Conservation (phyloP, 2,797 vertebrate genomes). For the Bradypodion pumilum region DNA sequence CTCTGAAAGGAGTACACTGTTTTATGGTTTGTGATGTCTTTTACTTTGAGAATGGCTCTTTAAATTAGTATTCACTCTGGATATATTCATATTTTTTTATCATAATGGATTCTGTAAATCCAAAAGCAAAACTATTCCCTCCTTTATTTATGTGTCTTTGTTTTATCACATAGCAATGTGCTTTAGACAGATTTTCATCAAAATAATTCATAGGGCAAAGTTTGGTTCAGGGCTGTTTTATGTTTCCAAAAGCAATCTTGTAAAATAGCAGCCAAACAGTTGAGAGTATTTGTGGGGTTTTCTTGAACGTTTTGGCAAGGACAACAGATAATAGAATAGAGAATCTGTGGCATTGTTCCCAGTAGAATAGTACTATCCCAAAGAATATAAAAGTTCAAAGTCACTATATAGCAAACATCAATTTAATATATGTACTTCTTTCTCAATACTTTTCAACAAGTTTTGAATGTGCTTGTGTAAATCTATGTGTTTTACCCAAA, state of each 20-base stretch:
- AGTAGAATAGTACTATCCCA: constrained; percentile 1
- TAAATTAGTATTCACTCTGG: constrained; percentile 48
- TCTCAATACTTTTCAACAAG: background rate
- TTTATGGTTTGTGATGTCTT: constrained; percentile 37
- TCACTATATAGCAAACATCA: background rate
- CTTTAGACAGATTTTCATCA: constrained; percentile 59
- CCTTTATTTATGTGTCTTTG: constrained; percentile 56
- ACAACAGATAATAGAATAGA: background rate
- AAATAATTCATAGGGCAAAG: constrained; percentile 61
- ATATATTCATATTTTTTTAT: constrained; percentile 60
- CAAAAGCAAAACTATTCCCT: constrained; percentile 57
- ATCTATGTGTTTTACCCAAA: background rate
- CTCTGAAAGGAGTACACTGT: constrained; percentile 10
- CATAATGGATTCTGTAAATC: constrained; percentile 64
- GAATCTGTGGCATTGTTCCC: background rate
- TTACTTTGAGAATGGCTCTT: constrained; percentile 44
- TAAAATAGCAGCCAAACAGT: constrained; percentile 14
- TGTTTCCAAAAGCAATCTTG: constrained; percentile 39
- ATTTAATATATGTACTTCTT: fast-evolving
- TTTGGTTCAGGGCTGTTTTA: constrained; percentile 46
- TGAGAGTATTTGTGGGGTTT: constrained; percentile 18
- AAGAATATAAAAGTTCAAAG: constrained; percentile 4
- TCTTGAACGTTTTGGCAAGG: background rate
- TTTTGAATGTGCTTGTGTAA: fast-evolving
- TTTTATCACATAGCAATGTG: constrained; percentile 46